Evolutionary conservation across 2,113 vertebrate species (phyloP), one percentile per base, ranked within the genome.

Genomic region (Plestiodon gilberti): DNA sequence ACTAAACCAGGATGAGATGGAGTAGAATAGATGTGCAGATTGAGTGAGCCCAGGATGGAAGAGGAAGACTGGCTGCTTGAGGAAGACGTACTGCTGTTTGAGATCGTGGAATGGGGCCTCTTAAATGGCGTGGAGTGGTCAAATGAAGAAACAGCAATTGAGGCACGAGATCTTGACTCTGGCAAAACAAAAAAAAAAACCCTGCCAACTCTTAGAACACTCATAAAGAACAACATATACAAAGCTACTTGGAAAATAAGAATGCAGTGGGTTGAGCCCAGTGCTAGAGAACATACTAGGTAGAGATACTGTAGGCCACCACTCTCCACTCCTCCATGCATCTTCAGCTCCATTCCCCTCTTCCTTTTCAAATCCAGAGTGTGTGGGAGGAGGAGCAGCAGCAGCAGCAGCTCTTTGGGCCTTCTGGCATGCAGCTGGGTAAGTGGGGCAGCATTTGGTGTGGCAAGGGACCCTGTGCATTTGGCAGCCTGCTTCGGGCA

Each of bases 1-100:
- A 89, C 1, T 30, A 91, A 33, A 76, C 84, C 90, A 52, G 92
- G 59, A 83, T 92, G 93, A 40, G 94, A 90, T 22, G 95, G 94
- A 1, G 95, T 94, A 59, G 95, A 90, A 73, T 96, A 96, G 4
- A 96, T 87, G 30, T 96, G 97, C 74, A 96, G 95, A 85, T 96
- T 97, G 87, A 96, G 95, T 0, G 97, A 96, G 55, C 96, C 96
- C 91, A 97, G 94, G 82, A 97, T 93, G 2, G 97, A 97, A 59
- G 97, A 97, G 0, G 97, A 97, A 1, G 97, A 96, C 91, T 97
- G 96, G 94, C 97, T 97, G 92, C 97, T 95, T 82, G 97, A 98
- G 64, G 97, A 97, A 22, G 97, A 97, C 8, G 96, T 97, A 95
- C 97, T 98, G 95, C 97, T 97, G 95, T 96, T 97, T 76, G 97